Percentiles rank a stretch among this genome's conserved stretches.
These are phyloP conservation scores for Myxocyprinus asiaticus DNA, from an alignment of 2,113 vertebrate genomes.

Conservation along the genomic window DNA sequence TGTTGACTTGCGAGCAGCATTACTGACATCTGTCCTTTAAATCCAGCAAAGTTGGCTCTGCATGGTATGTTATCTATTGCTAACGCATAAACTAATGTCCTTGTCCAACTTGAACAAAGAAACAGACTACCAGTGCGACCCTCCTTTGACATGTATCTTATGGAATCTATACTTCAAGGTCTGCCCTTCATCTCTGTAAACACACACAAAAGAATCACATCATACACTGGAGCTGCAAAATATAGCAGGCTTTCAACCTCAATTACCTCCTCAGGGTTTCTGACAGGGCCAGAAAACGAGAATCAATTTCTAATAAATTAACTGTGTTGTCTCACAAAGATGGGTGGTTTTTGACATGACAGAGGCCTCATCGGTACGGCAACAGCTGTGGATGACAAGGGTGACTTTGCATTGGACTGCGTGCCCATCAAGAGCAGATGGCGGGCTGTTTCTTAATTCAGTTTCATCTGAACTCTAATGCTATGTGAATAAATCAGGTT, in stretches of 20 bases:
- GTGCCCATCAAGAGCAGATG: slow-evolving; percentile 49
- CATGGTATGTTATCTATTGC: slow-evolving; percentile 12
- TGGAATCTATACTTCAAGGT: slow-evolving; percentile 54
- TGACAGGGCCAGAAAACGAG: slow-evolving; percentile 37
- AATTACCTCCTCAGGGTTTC: slow-evolving; percentile 55
- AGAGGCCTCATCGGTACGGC: background rate
- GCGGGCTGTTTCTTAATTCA: slow-evolving; percentile 5
- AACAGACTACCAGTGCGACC: slow-evolving; percentile 31
- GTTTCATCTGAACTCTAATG: background rate
- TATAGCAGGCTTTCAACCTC: slow-evolving; percentile 57
- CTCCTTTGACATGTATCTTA: slow-evolving; percentile 48
- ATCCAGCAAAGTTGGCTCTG: slow-evolving; percentile 15
- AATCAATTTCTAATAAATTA: slow-evolving; percentile 62
- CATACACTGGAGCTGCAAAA: slow-evolving; percentile 25
- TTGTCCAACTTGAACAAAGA: slow-evolving; percentile 42
- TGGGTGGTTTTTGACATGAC: slow-evolving; percentile 53
- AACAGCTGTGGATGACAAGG: slow-evolving; percentile 70
- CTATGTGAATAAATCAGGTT: background rate
- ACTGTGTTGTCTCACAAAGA: slow-evolving; percentile 63
- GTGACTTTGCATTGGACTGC: slow-evolving; percentile 54
- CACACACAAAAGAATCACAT: slow-evolving; percentile 50
- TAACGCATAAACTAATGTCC: slow-evolving; percentile 24
- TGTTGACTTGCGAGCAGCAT: background rate
- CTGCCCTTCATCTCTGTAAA: slow-evolving; percentile 45
- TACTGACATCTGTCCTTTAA: slow-evolving; percentile 36